Conservation (phyloP, 2,888 invertebrate species). For the Tupiocoris notatus region DNA sequence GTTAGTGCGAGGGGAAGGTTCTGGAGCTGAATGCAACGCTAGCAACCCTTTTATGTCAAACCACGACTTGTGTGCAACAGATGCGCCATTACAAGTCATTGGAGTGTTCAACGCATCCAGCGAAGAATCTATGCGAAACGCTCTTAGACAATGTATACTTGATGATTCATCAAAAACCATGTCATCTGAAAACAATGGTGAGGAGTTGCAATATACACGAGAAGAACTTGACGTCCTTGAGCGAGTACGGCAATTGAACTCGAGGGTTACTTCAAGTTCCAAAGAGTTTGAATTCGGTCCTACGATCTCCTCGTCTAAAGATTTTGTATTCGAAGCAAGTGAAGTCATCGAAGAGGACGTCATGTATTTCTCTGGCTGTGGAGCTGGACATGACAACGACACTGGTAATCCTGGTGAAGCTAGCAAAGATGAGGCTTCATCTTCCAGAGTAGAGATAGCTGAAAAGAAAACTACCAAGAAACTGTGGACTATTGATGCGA, state of each 20-base stretch:
- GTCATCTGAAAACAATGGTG: neutral
- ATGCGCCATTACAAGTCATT: constrained; percentile 6
- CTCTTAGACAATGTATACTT: constrained; percentile 6
- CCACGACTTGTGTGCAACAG: neutral
- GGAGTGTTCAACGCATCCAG: constrained; percentile 25
- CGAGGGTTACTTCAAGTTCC: constrained; percentile 58
- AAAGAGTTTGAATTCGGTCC: neutral
- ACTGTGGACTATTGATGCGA: constrained; percentile 52
- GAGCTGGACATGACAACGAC: constrained; percentile 67
- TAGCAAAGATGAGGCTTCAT: neutral
- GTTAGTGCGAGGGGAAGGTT: constrained; percentile 70
- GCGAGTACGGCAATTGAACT: neutral
- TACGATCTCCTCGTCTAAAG: constrained; percentile 52
- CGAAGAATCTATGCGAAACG: constrained; percentile 14
- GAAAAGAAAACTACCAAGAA: constrained; percentile 49
- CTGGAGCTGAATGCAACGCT: constrained; percentile 69
- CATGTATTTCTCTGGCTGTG: constrained; percentile 68
- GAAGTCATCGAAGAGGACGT: constrained; percentile 72
- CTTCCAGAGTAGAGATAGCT: neutral
- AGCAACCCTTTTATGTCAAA: constrained; percentile 60
- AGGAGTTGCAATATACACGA: neutral
- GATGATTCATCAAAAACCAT: neutral
- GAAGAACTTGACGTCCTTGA: neutral
- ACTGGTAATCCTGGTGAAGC: constrained; percentile 65
- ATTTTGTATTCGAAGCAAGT: constrained; percentile 53